Evolutionary conservation across 2,113 vertebrate genomes (phyloP).

Genomic region (Oryzias curvinotus): DNA sequence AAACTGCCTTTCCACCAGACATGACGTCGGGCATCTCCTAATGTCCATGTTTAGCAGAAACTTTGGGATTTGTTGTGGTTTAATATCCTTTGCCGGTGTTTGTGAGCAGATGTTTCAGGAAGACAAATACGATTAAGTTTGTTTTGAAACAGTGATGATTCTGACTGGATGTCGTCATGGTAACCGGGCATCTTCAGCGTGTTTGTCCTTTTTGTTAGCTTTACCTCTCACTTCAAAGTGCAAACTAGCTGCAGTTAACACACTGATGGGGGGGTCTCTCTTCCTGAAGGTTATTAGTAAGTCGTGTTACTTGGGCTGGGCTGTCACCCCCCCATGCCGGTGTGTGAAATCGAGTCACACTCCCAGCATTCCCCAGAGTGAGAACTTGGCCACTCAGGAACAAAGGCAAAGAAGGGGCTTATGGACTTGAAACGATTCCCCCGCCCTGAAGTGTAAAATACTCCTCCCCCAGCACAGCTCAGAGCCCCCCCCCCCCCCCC

Average conservation of each 20-base stretch:
- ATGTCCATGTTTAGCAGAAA: too few relatives aligned
- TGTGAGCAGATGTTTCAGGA: too few relatives aligned
- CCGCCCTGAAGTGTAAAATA: conserved; percentile 79
- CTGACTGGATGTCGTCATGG: too few relatives aligned
- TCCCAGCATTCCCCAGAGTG: conserved; percentile 72
- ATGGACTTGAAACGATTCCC: conserved; percentile 79
- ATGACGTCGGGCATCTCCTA: too few relatives aligned
- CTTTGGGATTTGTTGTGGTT: too few relatives aligned
- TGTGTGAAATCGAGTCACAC: conserved; percentile 77
- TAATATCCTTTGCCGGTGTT: too few relatives aligned
- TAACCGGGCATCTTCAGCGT: background rate
- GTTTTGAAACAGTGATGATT: too few relatives aligned
- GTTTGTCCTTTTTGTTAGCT: conserved; percentile 8
- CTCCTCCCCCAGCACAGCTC: conserved; percentile 76
- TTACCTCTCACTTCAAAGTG: conserved; percentile 38
- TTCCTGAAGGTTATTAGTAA: conserved; percentile 71
- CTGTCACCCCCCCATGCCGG: conserved; percentile 70
- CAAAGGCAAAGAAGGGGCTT: conserved; percentile 80
- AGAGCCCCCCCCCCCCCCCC: conserved; percentile 68
- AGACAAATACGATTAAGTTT: too few relatives aligned
- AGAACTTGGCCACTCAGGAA: conserved; percentile 77
- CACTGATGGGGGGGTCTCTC: conserved; percentile 47
- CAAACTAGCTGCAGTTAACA: conserved; percentile 40
- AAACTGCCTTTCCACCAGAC: too few relatives aligned
- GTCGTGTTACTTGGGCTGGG: conserved; percentile 66